phyloP scores from a whole-genome alignment of 2,888 invertebrate species.

The Temnothorax rugatulus region DNA sequence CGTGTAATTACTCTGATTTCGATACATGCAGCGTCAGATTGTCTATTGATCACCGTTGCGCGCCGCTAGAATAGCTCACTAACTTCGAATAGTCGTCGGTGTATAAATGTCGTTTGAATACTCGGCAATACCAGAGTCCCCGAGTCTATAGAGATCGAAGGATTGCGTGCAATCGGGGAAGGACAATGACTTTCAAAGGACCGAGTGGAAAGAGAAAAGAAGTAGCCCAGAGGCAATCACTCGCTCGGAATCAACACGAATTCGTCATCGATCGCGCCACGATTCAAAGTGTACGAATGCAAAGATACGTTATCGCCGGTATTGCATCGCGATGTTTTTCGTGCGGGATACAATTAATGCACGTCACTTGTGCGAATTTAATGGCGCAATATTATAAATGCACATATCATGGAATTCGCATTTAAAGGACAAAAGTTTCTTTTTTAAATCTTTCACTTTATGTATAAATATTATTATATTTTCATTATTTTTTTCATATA shows the following conservation, averaged over 20 bases:
- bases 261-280: slow-evolving; percentile 23
- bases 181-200: slow-evolving; percentile 28
- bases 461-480: neutral
- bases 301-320: slow-evolving; percentile 11
- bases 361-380: neutral
- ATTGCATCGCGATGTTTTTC: slow-evolving; percentile 22
- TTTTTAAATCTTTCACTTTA: neutral
- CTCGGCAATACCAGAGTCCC: neutral
- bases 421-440: neutral
- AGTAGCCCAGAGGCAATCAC: neutral
- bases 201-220: neutral
- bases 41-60: slow-evolving; percentile 42
- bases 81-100: slow-evolving; percentile 52
- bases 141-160: slow-evolving; percentile 16
- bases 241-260: slow-evolving; percentile 19
- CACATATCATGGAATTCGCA: neutral
- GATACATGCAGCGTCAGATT: slow-evolving; percentile 44
- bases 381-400: neutral
- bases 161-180: slow-evolving; percentile 33
- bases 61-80: slow-evolving; percentile 32
- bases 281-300: slow-evolving; percentile 9
- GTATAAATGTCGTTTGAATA: slow-evolving; percentile 35
- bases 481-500: neutral
- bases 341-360: slow-evolving; percentile 9
- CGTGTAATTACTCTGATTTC: slow-evolving; percentile 55